Conservation (phyloP, 1,140 invertebrate species). For the Drosophila hydei region DNA sequence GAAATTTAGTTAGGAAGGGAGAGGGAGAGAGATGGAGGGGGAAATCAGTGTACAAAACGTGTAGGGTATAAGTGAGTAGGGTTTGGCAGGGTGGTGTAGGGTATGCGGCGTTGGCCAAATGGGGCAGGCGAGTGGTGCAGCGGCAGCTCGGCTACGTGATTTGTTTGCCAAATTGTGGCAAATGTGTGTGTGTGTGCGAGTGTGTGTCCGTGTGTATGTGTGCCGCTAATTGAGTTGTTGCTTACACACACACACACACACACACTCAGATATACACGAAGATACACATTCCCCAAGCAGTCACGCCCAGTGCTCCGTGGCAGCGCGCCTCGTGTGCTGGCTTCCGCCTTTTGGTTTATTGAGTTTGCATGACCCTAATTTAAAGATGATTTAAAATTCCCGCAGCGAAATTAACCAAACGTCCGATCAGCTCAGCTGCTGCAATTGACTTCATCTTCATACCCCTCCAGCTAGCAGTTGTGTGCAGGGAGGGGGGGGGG, state of each 20-base stretch:
- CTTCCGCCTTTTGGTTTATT: constrained; percentile 67
- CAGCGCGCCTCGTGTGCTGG: not conserved
- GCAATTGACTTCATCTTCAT: constrained; percentile 15
- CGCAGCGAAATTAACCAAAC: constrained; percentile 78
- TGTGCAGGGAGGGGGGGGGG: too few species aligned
- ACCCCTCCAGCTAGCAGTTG: not conserved
- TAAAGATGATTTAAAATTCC: constrained; percentile 82
- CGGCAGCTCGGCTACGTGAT: constrained; percentile 65
- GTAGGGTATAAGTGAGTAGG: not conserved
- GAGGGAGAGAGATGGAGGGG: constrained; percentile 1
- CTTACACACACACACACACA: constrained; percentile 41
- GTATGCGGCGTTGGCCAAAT: not conserved
- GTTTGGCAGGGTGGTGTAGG: not conserved
- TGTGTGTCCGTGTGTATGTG: constrained; percentile 36
- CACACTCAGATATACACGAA: constrained; percentile 13
- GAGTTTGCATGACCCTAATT: constrained; percentile 80
- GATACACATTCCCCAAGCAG: constrained; percentile 17
- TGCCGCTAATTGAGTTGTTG: constrained; percentile 61
- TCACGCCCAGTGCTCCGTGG: constrained; percentile 1
- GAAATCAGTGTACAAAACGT: constrained; percentile 17
- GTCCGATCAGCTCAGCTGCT: constrained; percentile 40
- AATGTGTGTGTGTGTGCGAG: constrained; percentile 50
- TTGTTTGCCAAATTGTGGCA: constrained; percentile 79
- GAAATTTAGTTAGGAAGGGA: constrained; percentile 25
- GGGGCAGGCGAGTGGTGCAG: constrained; percentile 1